These are phyloP conservation scores for Fopius arisanus DNA, from an alignment of 1,140 invertebrate genomes.

Conservation along the genomic window DNA sequence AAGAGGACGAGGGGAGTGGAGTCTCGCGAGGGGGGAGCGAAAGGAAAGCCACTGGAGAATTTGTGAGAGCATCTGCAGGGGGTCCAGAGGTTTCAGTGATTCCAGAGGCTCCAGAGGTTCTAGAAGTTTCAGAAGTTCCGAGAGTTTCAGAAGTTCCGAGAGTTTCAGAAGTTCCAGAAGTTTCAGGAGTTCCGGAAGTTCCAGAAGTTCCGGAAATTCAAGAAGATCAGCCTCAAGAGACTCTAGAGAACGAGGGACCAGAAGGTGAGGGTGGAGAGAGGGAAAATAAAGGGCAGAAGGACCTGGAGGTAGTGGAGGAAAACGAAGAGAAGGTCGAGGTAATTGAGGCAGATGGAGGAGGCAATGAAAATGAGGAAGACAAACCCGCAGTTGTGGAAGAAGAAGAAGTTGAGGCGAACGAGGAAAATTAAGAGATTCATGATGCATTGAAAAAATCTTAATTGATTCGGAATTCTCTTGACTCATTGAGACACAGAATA, in stretches of 20 bases:
- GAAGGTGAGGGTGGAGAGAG: slow-evolving; percentile 1
- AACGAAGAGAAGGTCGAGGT: slow-evolving; percentile 12
- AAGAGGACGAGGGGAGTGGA: slow-evolving; percentile 14
- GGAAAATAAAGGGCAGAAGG: background rate
- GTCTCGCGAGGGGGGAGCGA: background rate
- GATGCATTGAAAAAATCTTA: too few relatives aligned
- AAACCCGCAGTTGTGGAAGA: background rate
- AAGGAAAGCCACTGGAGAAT: background rate
- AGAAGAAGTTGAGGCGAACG: background rate
- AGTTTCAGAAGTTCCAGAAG: background rate
- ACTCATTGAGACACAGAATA: too few relatives aligned
- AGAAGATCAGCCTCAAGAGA: too few relatives aligned
- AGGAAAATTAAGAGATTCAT: background rate
- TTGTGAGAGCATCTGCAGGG: slow-evolving; percentile 22
- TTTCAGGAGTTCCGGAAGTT: too few relatives aligned
- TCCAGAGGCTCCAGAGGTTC: background rate
- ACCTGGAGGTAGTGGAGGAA: too few relatives aligned
- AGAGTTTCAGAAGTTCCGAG: too few relatives aligned
- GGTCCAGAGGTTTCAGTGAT: background rate
- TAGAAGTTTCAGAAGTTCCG: too few relatives aligned
- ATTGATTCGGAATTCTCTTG: too few relatives aligned
- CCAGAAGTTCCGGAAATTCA: background rate
- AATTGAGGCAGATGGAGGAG: background rate
- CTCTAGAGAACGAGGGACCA: background rate
- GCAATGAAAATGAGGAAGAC: background rate